A percentile compares a stretch with the other conserved stretches of the same genome.
Conservation (phyloP, 2,888 invertebrate genomes). For the Macropis europaea region DNA sequence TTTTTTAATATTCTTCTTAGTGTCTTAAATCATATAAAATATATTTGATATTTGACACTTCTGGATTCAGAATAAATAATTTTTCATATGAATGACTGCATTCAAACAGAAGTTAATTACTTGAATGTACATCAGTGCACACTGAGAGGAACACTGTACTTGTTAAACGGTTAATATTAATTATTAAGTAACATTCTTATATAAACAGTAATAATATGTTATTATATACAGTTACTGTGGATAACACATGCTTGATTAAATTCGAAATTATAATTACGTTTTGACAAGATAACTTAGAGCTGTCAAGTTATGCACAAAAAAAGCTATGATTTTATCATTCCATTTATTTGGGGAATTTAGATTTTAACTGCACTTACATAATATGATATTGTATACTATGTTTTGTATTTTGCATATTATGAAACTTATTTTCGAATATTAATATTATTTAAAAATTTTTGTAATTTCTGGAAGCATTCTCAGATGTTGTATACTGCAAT, state of each 20-base stretch:
- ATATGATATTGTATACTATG: constrained; percentile 41
- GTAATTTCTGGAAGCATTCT: too few species aligned
- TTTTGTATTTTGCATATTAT: neutral
- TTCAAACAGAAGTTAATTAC: neutral
- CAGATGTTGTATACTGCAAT: neutral
- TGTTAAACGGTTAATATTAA: too few species aligned
- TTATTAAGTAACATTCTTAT: too few species aligned
- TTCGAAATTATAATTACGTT: neutral
- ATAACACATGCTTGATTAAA: neutral
- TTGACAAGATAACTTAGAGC: neutral
- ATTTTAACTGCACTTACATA: constrained; percentile 55
- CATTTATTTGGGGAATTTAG: constrained; percentile 53
- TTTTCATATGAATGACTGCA: neutral
- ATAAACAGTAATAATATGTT: neutral
- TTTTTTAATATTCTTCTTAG: neutral
- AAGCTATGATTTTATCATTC: constrained; percentile 5
- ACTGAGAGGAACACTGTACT: too few species aligned
- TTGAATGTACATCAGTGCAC: too few species aligned
- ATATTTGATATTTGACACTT: neutral
- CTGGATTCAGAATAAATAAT: neutral
- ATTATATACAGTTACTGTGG: neutral
- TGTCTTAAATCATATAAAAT: neutral
- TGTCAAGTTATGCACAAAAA: neutral
- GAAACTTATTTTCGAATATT: neutral
- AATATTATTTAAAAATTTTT: neutral